phyloP scores from a whole-genome alignment of 2,888 invertebrate genomes.

The Altica lythri region DNA sequence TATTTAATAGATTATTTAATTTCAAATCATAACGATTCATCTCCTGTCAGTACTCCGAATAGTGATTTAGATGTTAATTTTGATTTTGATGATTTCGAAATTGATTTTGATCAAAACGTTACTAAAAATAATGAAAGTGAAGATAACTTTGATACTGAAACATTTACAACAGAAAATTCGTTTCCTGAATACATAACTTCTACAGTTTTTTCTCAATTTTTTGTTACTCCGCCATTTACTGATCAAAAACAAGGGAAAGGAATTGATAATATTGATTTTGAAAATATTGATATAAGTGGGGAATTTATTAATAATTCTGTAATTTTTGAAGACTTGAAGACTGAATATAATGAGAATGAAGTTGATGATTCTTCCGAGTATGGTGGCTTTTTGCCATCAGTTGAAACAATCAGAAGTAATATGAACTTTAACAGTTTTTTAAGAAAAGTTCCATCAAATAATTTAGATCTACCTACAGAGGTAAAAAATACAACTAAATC shows the following conservation, averaged over 20 bases:
- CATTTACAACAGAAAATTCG: slow-evolving; percentile 40
- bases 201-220: slow-evolving; percentile 42
- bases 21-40: slow-evolving; percentile 37
- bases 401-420: slow-evolving; percentile 48
- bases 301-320: slow-evolving; percentile 47
- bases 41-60: slow-evolving; percentile 32
- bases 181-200: slow-evolving; percentile 17
- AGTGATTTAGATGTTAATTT: slow-evolving; percentile 43
- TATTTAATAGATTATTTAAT: slow-evolving; percentile 46
- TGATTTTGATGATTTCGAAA: slow-evolving; percentile 52
- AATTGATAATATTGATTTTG: slow-evolving; percentile 40
- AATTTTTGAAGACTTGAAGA: slow-evolving; percentile 44
- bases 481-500: slow-evolving; percentile 23
- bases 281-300: slow-evolving; percentile 48
- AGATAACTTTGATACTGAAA: slow-evolving; percentile 41
- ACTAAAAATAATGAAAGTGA: slow-evolving; percentile 19
- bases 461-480: slow-evolving; percentile 40
- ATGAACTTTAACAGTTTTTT: slow-evolving; percentile 52
- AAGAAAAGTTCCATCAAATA: slow-evolving; percentile 42
- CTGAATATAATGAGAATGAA: slow-evolving; percentile 36
- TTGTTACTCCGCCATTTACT: slow-evolving; percentile 41
- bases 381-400: slow-evolving; percentile 43
- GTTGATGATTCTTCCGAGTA: slow-evolving; percentile 6
- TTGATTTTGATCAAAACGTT: slow-evolving; percentile 48
- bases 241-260: slow-evolving; percentile 16